A percentile compares a stretch with the other conserved stretches of the same genome.
phyloP scores from a whole-genome alignment of 1,140 invertebrate genomes.

The Drosophila repletoides region DNA sequence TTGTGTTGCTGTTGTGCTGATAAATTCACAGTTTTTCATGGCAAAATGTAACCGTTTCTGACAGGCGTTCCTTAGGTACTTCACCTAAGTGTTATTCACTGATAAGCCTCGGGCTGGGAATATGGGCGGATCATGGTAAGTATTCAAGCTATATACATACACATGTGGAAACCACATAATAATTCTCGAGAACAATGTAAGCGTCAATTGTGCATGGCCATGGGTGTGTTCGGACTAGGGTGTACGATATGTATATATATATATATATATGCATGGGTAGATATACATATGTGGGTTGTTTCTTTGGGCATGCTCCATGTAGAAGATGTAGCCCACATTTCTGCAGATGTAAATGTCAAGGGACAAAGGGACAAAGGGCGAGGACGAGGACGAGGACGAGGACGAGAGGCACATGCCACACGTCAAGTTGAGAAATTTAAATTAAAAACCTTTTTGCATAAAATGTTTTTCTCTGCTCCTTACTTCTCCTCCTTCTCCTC shows the following conservation, averaged over 20 bases:
- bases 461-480: conserved; percentile 42
- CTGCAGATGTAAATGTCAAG: conserved; percentile 59
- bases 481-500: conserved; percentile 21
- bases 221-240: conserved; percentile 7
- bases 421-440: conserved; percentile 77
- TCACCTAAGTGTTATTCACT: conserved; percentile 45
- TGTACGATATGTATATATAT: conserved; percentile 8
- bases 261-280: conserved; percentile 4
- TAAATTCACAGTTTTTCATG: conserved; percentile 51
- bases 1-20: conserved; percentile 49
- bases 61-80: conserved; percentile 39
- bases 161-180: conserved; percentile 76
- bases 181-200: conserved; percentile 77
- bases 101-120: conserved; percentile 43
- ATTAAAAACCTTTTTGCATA: conserved; percentile 79
- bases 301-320: conserved; percentile 42
- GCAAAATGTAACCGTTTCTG: conserved; percentile 36
- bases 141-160: conserved; percentile 31
- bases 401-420: conserved; percentile 71
- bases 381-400: conserved; percentile 29
- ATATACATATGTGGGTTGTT: conserved; percentile 54
- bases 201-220: conserved; percentile 78
- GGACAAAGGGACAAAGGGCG: conserved; percentile 51
- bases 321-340: conserved; percentile 55
- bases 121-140: conserved; percentile 3